Percentiles rank a stretch among this genome's conserved stretches.
Conservation (phyloP, 1,140 invertebrate species). For the Spodoptera frugiperda region DNA sequence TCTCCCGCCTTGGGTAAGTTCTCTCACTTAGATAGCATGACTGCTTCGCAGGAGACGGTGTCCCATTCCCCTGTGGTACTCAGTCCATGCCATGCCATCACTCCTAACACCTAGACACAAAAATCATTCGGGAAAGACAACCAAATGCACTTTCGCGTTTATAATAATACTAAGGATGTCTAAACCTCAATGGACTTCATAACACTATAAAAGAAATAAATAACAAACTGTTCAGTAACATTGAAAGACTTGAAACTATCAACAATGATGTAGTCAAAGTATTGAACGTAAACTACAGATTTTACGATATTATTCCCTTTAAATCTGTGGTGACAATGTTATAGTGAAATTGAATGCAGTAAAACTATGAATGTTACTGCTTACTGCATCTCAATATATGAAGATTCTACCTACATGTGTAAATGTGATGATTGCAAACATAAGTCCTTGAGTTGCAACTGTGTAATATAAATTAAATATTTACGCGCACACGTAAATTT, state of each 20-base stretch:
- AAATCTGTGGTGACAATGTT: slow-evolving; percentile 21
- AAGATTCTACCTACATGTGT: slow-evolving; percentile 14
- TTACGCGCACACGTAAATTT: background rate
- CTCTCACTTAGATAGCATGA: too few relatives aligned
- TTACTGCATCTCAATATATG: background rate
- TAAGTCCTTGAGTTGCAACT: background rate
- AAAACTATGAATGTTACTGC: slow-evolving; percentile 38
- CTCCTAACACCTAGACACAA: too few relatives aligned
- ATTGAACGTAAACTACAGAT: slow-evolving; percentile 15
- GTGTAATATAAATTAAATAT: background rate
- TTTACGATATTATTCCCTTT: slow-evolving; percentile 9
- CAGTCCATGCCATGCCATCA: too few relatives aligned
- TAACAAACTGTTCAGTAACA: background rate
- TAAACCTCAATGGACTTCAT: too few relatives aligned
- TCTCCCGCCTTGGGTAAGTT: too few relatives aligned
- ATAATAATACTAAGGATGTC: too few relatives aligned
- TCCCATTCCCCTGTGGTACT: too few relatives aligned
- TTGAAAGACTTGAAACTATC: background rate
- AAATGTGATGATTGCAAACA: background rate
- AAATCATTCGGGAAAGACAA: too few relatives aligned
- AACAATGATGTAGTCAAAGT: slow-evolving; percentile 1
- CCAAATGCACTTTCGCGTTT: too few relatives aligned
- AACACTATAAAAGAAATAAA: background rate
- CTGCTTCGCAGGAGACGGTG: too few relatives aligned
- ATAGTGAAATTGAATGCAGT: slow-evolving; percentile 38